A percentile compares a stretch with the other conserved stretches of the same genome.
phyloP scores from a whole-genome alignment of 2,797 vertebrate species.

The Petrocephalus sullivani region DNA sequence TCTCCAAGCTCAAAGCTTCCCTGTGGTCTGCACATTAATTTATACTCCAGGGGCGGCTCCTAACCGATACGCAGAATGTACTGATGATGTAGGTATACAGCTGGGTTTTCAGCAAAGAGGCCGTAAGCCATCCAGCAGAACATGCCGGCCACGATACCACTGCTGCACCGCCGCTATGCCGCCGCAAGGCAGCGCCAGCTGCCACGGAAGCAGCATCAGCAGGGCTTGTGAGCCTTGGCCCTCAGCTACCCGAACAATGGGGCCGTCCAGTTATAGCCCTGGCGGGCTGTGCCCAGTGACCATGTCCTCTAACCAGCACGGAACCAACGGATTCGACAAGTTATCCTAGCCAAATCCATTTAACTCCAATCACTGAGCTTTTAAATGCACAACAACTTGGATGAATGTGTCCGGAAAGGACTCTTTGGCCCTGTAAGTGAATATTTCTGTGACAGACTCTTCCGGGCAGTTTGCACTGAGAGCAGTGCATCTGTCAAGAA shows the following conservation, averaged over 20 bases:
- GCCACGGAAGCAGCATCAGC: background rate
- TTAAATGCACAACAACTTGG: background rate
- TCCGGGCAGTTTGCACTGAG: background rate
- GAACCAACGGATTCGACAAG: background rate
- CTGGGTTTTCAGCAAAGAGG: background rate
- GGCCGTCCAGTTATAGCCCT: background rate
- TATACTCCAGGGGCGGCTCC: background rate
- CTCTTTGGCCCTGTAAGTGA: background rate
- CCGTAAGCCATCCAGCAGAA: background rate
- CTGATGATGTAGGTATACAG: background rate
- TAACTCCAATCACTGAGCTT: background rate
- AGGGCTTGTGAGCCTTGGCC: background rate
- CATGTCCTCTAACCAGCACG: background rate
- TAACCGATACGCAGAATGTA: background rate
- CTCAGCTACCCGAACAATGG: background rate
- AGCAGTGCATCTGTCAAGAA: background rate
- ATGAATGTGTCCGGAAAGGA: background rate
- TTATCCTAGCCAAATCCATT: background rate
- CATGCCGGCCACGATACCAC: too few species aligned
- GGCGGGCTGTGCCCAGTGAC: background rate
- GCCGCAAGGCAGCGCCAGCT: background rate
- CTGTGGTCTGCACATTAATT: background rate
- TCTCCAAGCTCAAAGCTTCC: background rate
- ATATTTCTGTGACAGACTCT: slow-evolving; percentile 5
- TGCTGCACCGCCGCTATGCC: too few species aligned